Evolutionary conservation across 2,888 invertebrate species (phyloP), one percentile per base, ranked within the genome.

Genomic region (Stictocephala bisonia): DNA sequence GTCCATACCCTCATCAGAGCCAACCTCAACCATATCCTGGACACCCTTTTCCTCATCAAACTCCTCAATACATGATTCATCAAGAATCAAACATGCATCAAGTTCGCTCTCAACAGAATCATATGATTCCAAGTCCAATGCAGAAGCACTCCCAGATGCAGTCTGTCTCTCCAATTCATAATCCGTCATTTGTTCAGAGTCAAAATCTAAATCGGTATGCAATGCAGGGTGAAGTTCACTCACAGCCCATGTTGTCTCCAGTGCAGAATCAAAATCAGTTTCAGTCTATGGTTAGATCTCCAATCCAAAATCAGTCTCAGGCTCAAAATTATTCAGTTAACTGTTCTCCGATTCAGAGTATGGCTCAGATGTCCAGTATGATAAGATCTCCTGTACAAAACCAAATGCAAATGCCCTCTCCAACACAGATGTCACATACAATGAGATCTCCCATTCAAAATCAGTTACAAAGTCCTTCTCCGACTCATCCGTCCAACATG

Each of bases 361-460:
- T 64, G 64, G 64, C 44, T 3, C 64, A 64, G 22, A 64, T 64
- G 64, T 26, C n/a, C n/a, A n/a, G n/a, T n/a, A 44, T 64, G 20
- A 26, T 15, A 22, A 41, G n/a, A 26, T 64, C 64, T 2, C 64
- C 64, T 6, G 64, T 44, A 11, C 44, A 41, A 20, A 64, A 64
- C 27, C 64, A 64, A 27, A 44, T 64, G 26, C 64, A 41, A 26
- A 64, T 26, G 9, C 64, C 41, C 1, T 44, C 44, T 22, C 64
- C 41, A 3, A 64, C 40, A 3, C 22, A 64, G 11, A 64, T 64
- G 44, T n/a, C n/a, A n/a, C n/a, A n/a, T n/a, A n/a, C n/a, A n/a
- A n/a, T n/a, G n/a, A n/a, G 44, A 18, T 64, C 64, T n/a, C 64
- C 64, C n/a, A 41, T 26, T 11, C 22, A 64, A 26, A 64, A 44